Evolutionary conservation across 2,888 invertebrate genomes (phyloP), one percentile per base, ranked within the genome.

Genomic region (Scaptomyza reducta): DNA sequence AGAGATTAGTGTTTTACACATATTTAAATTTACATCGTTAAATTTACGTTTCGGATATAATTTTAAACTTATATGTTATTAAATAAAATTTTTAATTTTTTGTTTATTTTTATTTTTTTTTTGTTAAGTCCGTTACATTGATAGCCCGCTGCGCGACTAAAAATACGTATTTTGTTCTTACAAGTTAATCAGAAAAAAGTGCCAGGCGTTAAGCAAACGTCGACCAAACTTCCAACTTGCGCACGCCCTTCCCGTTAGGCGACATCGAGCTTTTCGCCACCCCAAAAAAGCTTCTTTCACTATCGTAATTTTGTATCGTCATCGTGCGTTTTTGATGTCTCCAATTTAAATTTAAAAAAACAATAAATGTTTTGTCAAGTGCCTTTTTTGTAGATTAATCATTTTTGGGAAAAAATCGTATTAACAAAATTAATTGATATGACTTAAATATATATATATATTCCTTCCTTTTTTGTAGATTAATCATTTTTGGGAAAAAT

Each of bases 101-200:
- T 9, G 9, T 9, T 4, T 40, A 3, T 2, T 16, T 14, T 3
- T 14, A 6, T 6, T 45, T n/a, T 29, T 50, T 42, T 46, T 33
- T 38, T 27, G 6, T 41, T 27, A 22, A 14, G 9, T 67, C 49
- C 56, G 62, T 59, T 66, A 47, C 70, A 58, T 66, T 45, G 58
- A n/a, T 22, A 33, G 61, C 41, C 33, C 61, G 55, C 22, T 18
- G 51, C 47, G 49, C 66, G 71, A 74, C 74, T 75, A 58, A 70
- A 55, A 46, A 46, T 9, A 51, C 13, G 2, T 54, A 4, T 14
- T 27, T 42, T 49, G 22, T 40, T 53, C 13, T 55, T 53, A 5
- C 54, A 55, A 68, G 55, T 62, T 63, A 72, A 63, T 62, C 60
- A 35, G 44, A 65, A 38, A 35, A 61, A 62, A 62, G n/a, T 58